Percentiles rank a stretch among this genome's conserved stretches.
Conservation (phyloP, 2,888 invertebrate genomes). For the Neoaliturus tenellus region DNA sequence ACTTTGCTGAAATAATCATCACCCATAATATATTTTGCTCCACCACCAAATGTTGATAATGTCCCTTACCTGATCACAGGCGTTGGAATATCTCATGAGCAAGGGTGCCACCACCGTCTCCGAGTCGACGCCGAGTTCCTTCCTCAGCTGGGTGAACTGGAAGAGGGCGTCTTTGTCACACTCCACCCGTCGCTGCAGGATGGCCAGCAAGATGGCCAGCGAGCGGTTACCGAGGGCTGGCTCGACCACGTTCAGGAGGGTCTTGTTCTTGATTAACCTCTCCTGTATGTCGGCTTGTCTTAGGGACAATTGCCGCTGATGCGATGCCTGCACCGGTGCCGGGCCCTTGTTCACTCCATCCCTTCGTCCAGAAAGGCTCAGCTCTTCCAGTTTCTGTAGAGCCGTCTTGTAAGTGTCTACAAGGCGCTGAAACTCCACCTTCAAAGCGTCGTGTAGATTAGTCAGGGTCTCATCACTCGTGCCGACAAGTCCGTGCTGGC, state of each 20-base stretch:
- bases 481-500: constrained; percentile 87
- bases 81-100: constrained; percentile 74
- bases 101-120: constrained; percentile 78
- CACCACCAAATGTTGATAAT: too few relatives aligned
- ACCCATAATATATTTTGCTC: too few relatives aligned
- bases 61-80: constrained; percentile 74
- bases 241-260: constrained; percentile 81
- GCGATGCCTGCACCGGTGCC: constrained; percentile 90
- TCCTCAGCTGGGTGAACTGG: constrained; percentile 77
- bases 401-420: constrained; percentile 92
- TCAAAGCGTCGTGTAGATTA: constrained; percentile 88
- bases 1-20: too few relatives aligned
- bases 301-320: constrained; percentile 91
- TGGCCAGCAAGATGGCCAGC: constrained; percentile 83
- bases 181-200: constrained; percentile 87
- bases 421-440: constrained; percentile 87
- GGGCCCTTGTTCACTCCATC: constrained; percentile 74
- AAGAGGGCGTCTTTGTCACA: constrained; percentile 92
- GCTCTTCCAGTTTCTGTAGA: constrained; percentile 88
- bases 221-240: constrained; percentile 89
- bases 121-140: constrained; percentile 76
- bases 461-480: constrained; percentile 75
- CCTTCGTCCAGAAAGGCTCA: constrained; percentile 75
- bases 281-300: constrained; percentile 92
- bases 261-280: constrained; percentile 93